These are phyloP conservation scores for Melitaea athalia DNA, from an alignment of 2,888 invertebrate species.

Conservation along the genomic window DNA sequence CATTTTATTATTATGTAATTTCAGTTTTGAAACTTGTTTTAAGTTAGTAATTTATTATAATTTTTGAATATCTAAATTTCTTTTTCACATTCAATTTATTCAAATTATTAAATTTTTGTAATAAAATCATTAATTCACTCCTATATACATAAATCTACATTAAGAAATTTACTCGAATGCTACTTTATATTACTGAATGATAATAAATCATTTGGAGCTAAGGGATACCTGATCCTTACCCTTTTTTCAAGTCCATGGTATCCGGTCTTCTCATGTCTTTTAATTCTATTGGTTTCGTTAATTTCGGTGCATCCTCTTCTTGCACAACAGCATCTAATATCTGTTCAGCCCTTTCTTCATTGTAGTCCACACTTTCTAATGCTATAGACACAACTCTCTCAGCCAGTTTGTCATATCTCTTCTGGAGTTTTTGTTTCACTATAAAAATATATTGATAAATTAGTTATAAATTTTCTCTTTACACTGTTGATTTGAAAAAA, in stretches of 20 bases:
- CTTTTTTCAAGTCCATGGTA: slow-evolving; percentile 52
- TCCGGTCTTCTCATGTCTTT: slow-evolving; percentile 50
- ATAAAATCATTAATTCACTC: too few relatives aligned
- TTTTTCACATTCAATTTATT: too few relatives aligned
- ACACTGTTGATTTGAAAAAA: too few relatives aligned
- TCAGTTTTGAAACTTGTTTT: too few relatives aligned
- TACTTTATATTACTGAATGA: background rate
- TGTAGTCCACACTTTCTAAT: slow-evolving; percentile 93
- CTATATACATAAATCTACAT: too few relatives aligned
- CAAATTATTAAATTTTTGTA: too few relatives aligned
- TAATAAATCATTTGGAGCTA: background rate
- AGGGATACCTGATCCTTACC: slow-evolving; percentile 50
- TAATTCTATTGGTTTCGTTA: slow-evolving; percentile 45
- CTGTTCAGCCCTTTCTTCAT: slow-evolving; percentile 90
- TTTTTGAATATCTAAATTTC: too few relatives aligned
- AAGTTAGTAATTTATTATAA: too few relatives aligned
- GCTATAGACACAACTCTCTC: slow-evolving; percentile 92
- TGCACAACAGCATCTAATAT: slow-evolving; percentile 88
- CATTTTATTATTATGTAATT: too few relatives aligned
- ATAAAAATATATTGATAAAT: slow-evolving; percentile 24
- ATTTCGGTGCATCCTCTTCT: slow-evolving; percentile 80
- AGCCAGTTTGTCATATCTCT: slow-evolving; percentile 88
- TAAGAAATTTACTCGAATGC: too few relatives aligned
- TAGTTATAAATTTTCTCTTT: background rate
- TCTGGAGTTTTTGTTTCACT: slow-evolving; percentile 88